A percentile compares a stretch with the other conserved stretches of the same genome.
Evolutionary conservation across 2,888 invertebrate species (phyloP).

Genomic region (Sesia bembeciformis): DNA sequence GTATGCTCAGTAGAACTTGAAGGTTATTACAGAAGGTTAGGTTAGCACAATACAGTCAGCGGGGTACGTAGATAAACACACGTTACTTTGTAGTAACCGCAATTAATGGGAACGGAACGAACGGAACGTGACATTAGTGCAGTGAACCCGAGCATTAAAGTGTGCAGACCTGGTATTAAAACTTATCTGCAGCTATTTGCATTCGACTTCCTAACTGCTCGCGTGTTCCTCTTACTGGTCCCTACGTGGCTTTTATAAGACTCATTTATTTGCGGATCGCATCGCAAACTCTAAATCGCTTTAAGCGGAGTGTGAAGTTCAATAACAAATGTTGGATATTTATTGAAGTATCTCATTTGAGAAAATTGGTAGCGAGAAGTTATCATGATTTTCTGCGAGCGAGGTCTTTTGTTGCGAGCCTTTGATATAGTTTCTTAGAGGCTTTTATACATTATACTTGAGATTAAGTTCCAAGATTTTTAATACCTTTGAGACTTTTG

Average conservation of each 20-base stretch:
- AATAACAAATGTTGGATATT: too few relatives aligned
- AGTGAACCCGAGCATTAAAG: constrained; percentile 62
- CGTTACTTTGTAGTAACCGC: constrained; percentile 36
- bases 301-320: neutral
- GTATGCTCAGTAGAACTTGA: neutral
- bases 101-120: constrained; percentile 69
- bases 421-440: too few relatives aligned
- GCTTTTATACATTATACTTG: too few relatives aligned
- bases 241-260: neutral
- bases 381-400: too few relatives aligned
- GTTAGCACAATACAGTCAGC: constrained; percentile 7
- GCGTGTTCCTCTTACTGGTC: constrained; percentile 22
- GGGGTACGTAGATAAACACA: constrained; percentile 49
- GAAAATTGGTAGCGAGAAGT: too few relatives aligned
- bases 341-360: too few relatives aligned
- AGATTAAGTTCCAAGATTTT: too few relatives aligned
- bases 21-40: neutral
- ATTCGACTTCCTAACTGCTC: constrained; percentile 64
- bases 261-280: neutral
- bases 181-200: constrained; percentile 70
- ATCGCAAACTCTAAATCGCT: neutral
- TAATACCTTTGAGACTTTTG: too few relatives aligned
- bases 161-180: constrained; percentile 60
- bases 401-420: too few relatives aligned
- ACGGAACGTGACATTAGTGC: constrained; percentile 70